A percentile compares a stretch with the other conserved stretches of the same genome.
These are phyloP conservation scores for Ennomos erosarius DNA, from an alignment of 2,888 invertebrate species.

Conservation along the genomic window DNA sequence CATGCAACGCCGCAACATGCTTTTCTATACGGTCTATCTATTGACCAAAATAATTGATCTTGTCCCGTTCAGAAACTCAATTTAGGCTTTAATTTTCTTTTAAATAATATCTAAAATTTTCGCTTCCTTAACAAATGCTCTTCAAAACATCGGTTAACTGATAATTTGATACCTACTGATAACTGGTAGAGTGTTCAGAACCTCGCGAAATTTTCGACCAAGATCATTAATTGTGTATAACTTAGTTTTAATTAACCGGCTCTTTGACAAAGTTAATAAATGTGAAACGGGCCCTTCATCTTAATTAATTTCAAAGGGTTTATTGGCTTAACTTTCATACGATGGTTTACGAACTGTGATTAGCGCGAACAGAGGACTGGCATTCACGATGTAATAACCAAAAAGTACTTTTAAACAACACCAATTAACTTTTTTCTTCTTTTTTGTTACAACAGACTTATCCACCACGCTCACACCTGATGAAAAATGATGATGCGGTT, in stretches of 20 bases:
- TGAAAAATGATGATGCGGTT: no score
- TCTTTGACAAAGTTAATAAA: conserved; percentile 61
- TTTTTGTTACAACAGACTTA: no score
- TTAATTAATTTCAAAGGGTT: conserved; percentile 59
- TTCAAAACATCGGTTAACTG: conserved; percentile 24
- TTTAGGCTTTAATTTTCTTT: no score
- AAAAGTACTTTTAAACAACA: conserved; percentile 21
- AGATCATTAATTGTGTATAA: conserved; percentile 57
- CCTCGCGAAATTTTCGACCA: conserved; percentile 39
- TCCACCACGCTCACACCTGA: no score
- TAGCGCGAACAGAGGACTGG: conserved; percentile 27
- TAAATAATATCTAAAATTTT: no score
- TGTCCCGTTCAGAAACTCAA: no score
- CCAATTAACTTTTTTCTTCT: no score
- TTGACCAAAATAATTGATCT: no score
- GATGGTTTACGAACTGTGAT: conserved; percentile 28
- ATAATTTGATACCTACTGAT: no score
- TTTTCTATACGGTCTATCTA: no score
- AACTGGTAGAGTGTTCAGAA: conserved; percentile 14
- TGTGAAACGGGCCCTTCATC: conserved; percentile 52
- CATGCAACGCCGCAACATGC: no score
- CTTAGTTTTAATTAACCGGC: conserved; percentile 60
- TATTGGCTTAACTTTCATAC: conserved; percentile 48
- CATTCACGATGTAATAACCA: conserved; percentile 23
- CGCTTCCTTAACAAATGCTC: conserved; percentile 3